These are phyloP conservation scores for Plebejus argus DNA, from an alignment of 2,888 invertebrate species.

Conservation along the genomic window DNA sequence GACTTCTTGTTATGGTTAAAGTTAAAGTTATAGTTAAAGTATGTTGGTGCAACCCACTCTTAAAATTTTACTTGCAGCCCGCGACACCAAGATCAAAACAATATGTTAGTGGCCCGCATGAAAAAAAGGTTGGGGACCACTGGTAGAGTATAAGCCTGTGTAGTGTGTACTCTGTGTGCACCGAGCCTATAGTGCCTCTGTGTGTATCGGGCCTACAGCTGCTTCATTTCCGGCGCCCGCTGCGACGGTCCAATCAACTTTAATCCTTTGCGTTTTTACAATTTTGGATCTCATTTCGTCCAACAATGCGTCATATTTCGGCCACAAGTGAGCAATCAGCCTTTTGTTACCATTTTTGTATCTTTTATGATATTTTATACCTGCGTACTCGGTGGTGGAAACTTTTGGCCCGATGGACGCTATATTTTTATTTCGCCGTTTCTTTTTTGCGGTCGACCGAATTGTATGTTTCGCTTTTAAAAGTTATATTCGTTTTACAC, in stretches of 20 bases:
- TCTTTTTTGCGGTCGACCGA: neutral
- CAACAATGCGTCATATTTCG: constrained; percentile 31
- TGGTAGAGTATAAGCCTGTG: no score
- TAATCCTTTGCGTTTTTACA: constrained; percentile 25
- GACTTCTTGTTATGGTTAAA: no score
- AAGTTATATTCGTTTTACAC: neutral
- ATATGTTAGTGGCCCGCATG: no score
- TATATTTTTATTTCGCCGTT: neutral
- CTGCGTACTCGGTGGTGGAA: constrained; percentile 5
- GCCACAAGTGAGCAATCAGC: constrained; percentile 40
- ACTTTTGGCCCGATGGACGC: constrained; percentile 21
- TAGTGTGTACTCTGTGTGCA: no score
- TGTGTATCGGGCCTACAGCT: neutral
- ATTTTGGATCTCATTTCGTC: constrained; percentile 31
- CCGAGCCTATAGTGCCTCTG: neutral
- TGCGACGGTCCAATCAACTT: constrained; percentile 12
- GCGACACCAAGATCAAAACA: no score
- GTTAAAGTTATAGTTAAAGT: no score
- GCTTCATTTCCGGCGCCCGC: neutral
- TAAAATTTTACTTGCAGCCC: no score
- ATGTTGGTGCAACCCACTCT: no score
- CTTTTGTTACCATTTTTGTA: constrained; percentile 30
- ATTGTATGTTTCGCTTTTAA: neutral
- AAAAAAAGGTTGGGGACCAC: no score
- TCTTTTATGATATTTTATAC: constrained; percentile 22